Evolutionary conservation across 35 echinoderm and acorn worm species (phyloP).

Genomic region (Apostichopus parvimensis): DNA sequence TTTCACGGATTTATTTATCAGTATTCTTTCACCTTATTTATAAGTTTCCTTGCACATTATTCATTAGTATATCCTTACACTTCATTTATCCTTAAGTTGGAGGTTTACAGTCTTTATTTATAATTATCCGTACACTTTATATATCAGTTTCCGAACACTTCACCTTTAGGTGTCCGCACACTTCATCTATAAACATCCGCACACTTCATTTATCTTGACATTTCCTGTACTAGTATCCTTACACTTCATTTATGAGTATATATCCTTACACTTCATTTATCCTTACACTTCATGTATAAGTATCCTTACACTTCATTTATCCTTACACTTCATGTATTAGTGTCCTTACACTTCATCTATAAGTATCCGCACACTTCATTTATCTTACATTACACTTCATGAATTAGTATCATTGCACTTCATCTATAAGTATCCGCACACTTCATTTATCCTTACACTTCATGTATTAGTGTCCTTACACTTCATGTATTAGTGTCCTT

Average conservation of each 20-base stretch:
- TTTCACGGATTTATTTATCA: not conserved
- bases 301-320: not conserved
- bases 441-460: not conserved
- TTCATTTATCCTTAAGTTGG: too few relatives aligned
- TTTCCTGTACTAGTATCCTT: too few relatives aligned
- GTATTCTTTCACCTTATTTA: not conserved
- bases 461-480: not conserved
- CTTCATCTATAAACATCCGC: too few relatives aligned
- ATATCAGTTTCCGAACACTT: not conserved
- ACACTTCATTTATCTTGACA: too few relatives aligned
- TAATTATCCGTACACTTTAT: not conserved
- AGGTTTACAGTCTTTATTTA: too few relatives aligned
- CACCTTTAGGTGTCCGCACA: not conserved
- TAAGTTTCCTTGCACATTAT: too few relatives aligned
- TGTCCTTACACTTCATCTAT: not conserved
- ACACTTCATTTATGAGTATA: too few relatives aligned
- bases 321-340: not conserved
- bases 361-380: too few relatives aligned
- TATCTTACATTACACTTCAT: not conserved
- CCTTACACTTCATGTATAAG: too few relatives aligned
- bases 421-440: not conserved
- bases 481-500: too few relatives aligned
- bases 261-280: too few relatives aligned
- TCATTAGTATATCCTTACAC: too few relatives aligned
- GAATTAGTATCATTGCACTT: not conserved